Evolutionary conservation across 2,888 invertebrate genomes (phyloP), one percentile per base, ranked within the genome.

Genomic region (Uropetala carovei): DNA sequence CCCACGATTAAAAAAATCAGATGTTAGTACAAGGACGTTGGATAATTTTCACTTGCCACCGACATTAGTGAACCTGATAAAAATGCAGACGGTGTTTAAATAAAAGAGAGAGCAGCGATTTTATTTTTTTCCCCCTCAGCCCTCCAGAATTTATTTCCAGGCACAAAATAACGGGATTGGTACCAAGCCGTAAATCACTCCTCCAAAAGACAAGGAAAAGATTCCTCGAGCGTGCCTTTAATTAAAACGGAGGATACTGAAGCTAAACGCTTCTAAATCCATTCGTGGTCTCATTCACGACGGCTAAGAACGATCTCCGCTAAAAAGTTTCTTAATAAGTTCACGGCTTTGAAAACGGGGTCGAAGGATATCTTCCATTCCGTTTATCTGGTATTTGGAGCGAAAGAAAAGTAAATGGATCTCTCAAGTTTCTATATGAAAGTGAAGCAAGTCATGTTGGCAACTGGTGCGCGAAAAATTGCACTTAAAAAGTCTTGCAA

Each of bases 261-360:
- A 83, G 83, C 43, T 83, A 83, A 83, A 83, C 83, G 83, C 64
- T 68, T n/a, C 64, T 9, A 89, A 89, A 64, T 43, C 89, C 60
- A 64, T 64, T 59, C 68, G 75, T 27, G 75, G 27, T 75, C 75
- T 27, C 75, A 75, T 75, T 75, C 75, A 75, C 10, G 27, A 18
- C 4, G 75, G 27, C 22, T 27, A 0, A 27, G 27, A 75, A 75
- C 27, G 75, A 75, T 75, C 27, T 22, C 75, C 27, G 75, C 75
- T 9, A 27, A 75, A 75, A 89, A 89, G 89, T 89, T 89, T 89
- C 89, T 89, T 89, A 89, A 89, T 89, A 89, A 89, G 89, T 68
- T 64, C 27, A 64, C 64, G 89, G 75, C 75, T 68, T 43, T 64
- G 68, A 64, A 43, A 89, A 89, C 64, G 89, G 43, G 89, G 89